Evolutionary conservation across 2,888 invertebrate genomes (phyloP), one percentile per base, ranked within the genome.

Genomic region (Ganaspis brasiliensis): DNA sequence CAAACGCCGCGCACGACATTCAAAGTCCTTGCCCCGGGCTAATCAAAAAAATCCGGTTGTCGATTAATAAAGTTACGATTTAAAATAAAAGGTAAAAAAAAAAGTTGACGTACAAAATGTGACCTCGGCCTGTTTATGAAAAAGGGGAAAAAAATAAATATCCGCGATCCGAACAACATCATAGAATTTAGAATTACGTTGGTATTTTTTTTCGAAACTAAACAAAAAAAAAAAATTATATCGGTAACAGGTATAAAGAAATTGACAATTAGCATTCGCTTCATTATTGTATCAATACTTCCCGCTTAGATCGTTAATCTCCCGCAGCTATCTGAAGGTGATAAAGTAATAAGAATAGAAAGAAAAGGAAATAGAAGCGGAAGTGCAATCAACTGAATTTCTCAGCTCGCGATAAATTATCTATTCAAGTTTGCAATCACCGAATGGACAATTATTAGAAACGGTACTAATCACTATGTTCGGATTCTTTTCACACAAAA

Each of bases 11-110:
- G 21, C 1, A 63, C 19, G 63, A 63, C 14, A 63, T 40, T 63
- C 37, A 40, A 21, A 63, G 40, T 63, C 37, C 63, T 63, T 63
- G 63, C 63, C 37, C 12, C 21, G 12, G 37, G 63, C 63, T n/a
- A 19, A 40, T 21, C 21, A 37, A 12, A 14, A 63, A 19, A 37
- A 21, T 63, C 37, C 63, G 63, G 63, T 40, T 63, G 10, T 8
- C 35, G 6, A 63, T 12, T 63, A 37, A 31, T 4, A 63, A 63
- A 8, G 19, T 14, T 14, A 19, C 63, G 37, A 40, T 37, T 37
- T 19, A 21, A 63, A 37, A 63, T 5, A 49, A 49, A n/a, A n/a
- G n/a, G n/a, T 16, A 16, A 16, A 49, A 49, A 49, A 49, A 49
- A 49, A 49, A 49, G n/a, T n/a, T n/a, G n/a, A 14, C 4, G n/a